Conservation (phyloP, 2,888 invertebrate genomes). For the Chrysina gloriosa region DNA sequence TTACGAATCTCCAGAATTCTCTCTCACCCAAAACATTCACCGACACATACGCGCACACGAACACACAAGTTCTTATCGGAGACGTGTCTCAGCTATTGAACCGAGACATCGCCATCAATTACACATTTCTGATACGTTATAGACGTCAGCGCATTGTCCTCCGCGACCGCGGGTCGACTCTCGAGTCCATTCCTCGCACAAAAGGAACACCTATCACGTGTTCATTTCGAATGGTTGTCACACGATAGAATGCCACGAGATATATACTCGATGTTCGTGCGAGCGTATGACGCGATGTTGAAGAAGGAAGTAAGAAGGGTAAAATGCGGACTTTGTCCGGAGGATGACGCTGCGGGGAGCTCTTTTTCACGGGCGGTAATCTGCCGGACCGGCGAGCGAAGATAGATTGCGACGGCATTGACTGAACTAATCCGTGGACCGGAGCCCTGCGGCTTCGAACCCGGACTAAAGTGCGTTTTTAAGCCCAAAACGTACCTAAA, state of each 20-base stretch:
- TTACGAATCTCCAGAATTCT: too few relatives aligned
- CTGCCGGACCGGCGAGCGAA: constrained; percentile 59
- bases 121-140: constrained; percentile 22
- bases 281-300: not conserved
- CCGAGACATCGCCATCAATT: constrained; percentile 26
- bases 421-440: constrained; percentile 63
- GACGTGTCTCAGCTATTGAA: too few relatives aligned
- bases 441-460: too few relatives aligned
- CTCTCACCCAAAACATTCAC: too few relatives aligned
- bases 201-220: constrained; percentile 33
- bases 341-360: not conserved
- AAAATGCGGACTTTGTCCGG: not conserved
- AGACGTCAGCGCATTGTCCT: constrained; percentile 11
- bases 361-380: constrained; percentile 59
- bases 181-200: constrained; percentile 21
- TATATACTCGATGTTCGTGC: not conserved
- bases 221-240: constrained; percentile 23
- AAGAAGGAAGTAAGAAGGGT: not conserved
- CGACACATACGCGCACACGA: too few relatives aligned
- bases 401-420: constrained; percentile 62
- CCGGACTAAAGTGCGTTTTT: too few relatives aligned
- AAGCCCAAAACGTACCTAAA: too few relatives aligned
- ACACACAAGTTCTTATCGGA: too few relatives aligned
- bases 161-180: constrained; percentile 2
- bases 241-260: constrained; percentile 2